Evolutionary conservation across 2,797 vertebrate species (phyloP).

Genomic region (Hyperoplus immaculatus): DNA sequence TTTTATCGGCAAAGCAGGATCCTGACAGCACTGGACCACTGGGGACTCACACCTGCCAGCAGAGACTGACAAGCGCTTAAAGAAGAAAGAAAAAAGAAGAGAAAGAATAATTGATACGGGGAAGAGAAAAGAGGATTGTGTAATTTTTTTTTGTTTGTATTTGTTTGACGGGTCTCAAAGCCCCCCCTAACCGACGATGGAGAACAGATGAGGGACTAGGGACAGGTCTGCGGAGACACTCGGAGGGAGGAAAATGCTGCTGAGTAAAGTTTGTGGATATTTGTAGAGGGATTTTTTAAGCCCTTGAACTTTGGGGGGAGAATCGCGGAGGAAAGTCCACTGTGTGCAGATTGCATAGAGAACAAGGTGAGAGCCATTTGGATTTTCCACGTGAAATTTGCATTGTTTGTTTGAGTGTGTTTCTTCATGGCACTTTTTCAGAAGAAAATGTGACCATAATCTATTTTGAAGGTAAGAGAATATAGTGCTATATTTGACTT

Average conservation of each 20-base stretch:
- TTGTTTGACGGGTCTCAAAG: constrained; percentile 6
- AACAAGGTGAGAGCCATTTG: constrained; percentile 49
- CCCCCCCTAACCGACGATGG: constrained; percentile 53
- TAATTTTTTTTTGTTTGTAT: not conserved
- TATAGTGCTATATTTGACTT: not conserved
- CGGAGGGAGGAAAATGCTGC: constrained; percentile 51
- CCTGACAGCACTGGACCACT: constrained; percentile 30
- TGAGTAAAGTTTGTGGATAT: constrained; percentile 74
- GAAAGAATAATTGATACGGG: constrained; percentile 11
- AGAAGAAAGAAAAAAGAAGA: constrained; percentile 4
- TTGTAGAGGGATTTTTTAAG: constrained; percentile 55
- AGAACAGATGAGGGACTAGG: constrained; percentile 62
- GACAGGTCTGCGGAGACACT: constrained; percentile 24
- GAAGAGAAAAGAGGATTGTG: constrained; percentile 43
- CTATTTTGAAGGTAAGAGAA: constrained; percentile 1
- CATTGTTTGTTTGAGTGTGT: not conserved
- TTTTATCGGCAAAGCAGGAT: not conserved
- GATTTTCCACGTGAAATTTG: not conserved
- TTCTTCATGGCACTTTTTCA: not conserved
- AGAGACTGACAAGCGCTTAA: constrained; percentile 26
- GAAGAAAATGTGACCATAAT: not conserved
- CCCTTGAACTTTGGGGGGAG: constrained; percentile 51
- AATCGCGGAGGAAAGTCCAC: constrained; percentile 20
- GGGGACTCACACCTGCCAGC: constrained; percentile 46
- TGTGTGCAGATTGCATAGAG: constrained; percentile 10